Base-by-base conservation (phyloP, 2,888 invertebrate species). In the Ophioninae sp. region DNA sequence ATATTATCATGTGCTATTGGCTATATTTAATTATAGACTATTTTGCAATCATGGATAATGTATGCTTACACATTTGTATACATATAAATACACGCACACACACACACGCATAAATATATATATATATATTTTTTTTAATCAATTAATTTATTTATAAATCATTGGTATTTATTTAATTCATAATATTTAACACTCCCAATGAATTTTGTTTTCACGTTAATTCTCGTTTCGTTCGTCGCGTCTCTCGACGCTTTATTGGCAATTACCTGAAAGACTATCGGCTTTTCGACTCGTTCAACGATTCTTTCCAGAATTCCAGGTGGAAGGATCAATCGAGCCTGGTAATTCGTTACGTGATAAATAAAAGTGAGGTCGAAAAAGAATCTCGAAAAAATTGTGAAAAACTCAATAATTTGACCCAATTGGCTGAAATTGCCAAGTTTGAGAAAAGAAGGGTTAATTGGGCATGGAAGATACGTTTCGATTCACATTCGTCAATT, bases 1-100 rank as follows among this genome's bases (percentile, higher is more conserved):
- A n/a, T n/a, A n/a, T 84, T 64, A 81, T 81, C 85, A 84, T 87
- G 84, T 84, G 77, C 85, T 83, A 86, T 87, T 86, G 72, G 51
- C 75, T 23, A 67, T 79, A 75, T 44, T 82, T 59, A 73, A 87
- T 87, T 88, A 81, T 82, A 81, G 85, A 86, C 85, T 88, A 87
- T 87, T 85, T 84, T 85, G 83, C 81, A 87, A 87, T 86, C 89
- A 88, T 88, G 85, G 88, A 87, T 89, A 89, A 89, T 87, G 87
- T 86, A 86, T 85, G 85, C 87, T 86, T 87, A 87, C 84, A 79
- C 85, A 86, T 84, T 77, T 65, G 83, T 82, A 84, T 86, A 85
- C 86, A 83, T 89, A 74, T 85, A 83, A 84, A 77, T 84, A 85
- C 77, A 85, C 80, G 76, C 85, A 79, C 85, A 86, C 87, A 84